Evolutionary conservation across 1,140 invertebrate species (phyloP).

Genomic region (Catajapyx aquilonaris): DNA sequence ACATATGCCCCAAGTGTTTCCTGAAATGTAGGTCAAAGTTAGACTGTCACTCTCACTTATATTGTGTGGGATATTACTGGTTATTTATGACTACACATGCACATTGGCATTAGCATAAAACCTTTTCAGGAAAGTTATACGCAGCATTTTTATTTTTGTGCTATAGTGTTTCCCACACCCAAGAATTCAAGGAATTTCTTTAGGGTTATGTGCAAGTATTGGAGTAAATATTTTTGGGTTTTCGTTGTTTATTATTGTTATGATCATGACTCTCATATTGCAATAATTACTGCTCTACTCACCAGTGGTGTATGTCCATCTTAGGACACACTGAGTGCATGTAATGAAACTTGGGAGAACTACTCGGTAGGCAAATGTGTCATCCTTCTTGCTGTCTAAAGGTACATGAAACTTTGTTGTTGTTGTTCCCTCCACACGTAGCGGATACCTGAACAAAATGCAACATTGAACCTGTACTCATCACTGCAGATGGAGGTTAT

Average conservation of each 20-base stretch:
- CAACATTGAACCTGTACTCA: background rate
- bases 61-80: background rate
- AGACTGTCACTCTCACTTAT: no score
- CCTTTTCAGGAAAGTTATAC: background rate
- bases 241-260: no score
- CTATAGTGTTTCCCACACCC: no score
- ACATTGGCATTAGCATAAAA: background rate
- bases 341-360: conserved; percentile 54
- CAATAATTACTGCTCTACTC: no score
- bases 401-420: conserved; percentile 38
- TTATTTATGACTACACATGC: conserved; percentile 1
- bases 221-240: no score
- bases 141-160: no score
- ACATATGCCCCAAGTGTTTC: conserved; percentile 73
- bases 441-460: conserved; percentile 31
- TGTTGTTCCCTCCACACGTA: conserved; percentile 41
- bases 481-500: conserved; percentile 5
- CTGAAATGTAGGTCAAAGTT: no score
- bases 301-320: conserved; percentile 82
- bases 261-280: no score
- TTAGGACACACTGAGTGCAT: conserved; percentile 67
- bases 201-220: no score
- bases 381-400: conserved; percentile 49
- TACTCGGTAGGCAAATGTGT: conserved; percentile 45
- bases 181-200: no score